Evolutionary conservation across 2,888 invertebrate genomes (phyloP), one percentile per base, ranked within the genome.

Genomic region (Augochlorella aurata): DNA sequence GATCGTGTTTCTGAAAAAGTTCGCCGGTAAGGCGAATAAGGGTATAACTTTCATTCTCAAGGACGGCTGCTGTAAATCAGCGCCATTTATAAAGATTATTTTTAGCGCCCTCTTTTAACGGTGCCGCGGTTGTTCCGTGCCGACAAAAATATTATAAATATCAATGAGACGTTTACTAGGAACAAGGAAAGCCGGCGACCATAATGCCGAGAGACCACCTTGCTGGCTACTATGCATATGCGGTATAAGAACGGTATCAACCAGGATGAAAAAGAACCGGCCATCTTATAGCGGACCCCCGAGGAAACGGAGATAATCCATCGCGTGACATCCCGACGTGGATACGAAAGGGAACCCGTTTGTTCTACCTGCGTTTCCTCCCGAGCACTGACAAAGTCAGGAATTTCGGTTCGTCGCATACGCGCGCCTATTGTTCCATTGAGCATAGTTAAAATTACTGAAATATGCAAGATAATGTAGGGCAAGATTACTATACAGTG

Each of bases 271-370:
- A 84, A 85, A 81, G 14, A 66, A 47, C 81, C 80, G 86, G 47
- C 74, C 76, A 80, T 80, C 83, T 83, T 81, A 85, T 74, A 73
- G 50, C 71, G 52, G 82, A 82, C 79, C 82, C 66, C 86, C 82
- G 45, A 80, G 83, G 77, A 86, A 85, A 86, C 61, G 49, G 79
- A 87, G 86, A 87, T 87, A 86, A 87, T 87, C 87, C 84, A 65
- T 16, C 50, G 81, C 21, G 61, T 71, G 80, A 82, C 77, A 74
- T 77, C 66, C 80, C 67, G 52, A 70, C 72, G 69, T 50, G 38
- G 45, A 45, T 71, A 54, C 70, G 44, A 65, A 70, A 69, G 63
- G 52, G 47, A 73, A 49, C 21, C 72, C 52, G 24, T 47, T 71
- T 68, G 47, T 73, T 71, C 70, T 81, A 81, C 47, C 81, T 76